Evolutionary conservation across 2,888 invertebrate species (phyloP), one percentile per base, ranked within the genome.

Genomic region (Drosophila greeni): DNA sequence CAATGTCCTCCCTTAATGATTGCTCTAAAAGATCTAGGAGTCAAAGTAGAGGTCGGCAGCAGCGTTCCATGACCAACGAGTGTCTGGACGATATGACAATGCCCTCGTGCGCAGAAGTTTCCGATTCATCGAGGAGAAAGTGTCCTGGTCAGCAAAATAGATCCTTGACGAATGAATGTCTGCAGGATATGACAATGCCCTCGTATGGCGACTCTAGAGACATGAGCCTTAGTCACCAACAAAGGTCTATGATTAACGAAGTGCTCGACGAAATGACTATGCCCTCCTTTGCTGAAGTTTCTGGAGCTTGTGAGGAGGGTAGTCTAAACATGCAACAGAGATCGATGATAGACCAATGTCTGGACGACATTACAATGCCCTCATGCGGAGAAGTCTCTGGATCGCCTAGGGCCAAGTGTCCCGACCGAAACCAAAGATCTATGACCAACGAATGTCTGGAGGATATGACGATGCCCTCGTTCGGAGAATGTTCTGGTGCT

Each of bases 391-490:
- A 26, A 8, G 16, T 43, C 11, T 26, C 42, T 3, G 14, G 47
- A 20, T 16, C 42, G 3, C 3, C 11, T 1, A 16, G 36, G 2
- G 18, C 5, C 29, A 18, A 37, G 11, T 37, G 18, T 37, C 37
- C 37, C 6, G 37, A 12, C 1, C 37, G 29, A 39, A 6, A 12
- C 12, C 39, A 20, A 18, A 40, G 20, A 39, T 39, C 39, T 0
- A 1, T 39, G 7, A 7, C 24, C 20, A 42, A 37, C n/a, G 66
- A 71, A 8, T 40, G 49, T 1, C 18, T 74, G 2, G 56, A 68
- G 0, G 53, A 62, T 9, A 29, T 51, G 34, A 54, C 52, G 2
- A 51, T 56, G 36, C 69, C 71, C 1, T 39, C 71, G 0, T 57
- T 18, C 20, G 36, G 16, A 36, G 16, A 5, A n/a, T n/a, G n/a